These are phyloP conservation scores for Peromyscus polionotus DNA, from an alignment of 2,113 vertebrate genomes.

Conservation along the genomic window DNA sequence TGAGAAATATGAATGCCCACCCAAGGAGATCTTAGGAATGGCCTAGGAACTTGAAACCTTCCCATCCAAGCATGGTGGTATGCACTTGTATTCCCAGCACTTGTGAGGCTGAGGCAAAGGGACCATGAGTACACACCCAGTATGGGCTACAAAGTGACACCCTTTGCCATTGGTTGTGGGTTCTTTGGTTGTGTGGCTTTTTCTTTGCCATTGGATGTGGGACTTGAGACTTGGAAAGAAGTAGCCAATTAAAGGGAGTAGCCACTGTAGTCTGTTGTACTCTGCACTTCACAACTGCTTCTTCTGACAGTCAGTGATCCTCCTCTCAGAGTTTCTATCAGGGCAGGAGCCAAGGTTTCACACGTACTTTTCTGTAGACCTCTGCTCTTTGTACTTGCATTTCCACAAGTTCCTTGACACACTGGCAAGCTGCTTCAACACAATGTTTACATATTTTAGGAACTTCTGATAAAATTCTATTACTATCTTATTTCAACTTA, in stretches of 20 bases:
- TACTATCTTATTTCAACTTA: neutral
- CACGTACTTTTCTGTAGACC: neutral
- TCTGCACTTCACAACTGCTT: neutral
- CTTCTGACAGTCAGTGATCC: neutral
- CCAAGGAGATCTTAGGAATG: neutral
- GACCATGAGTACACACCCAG: neutral
- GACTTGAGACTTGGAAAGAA: neutral
- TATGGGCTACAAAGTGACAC: neutral
- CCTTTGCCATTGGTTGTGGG: neutral
- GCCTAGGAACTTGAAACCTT: neutral
- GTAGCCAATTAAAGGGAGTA: neutral
- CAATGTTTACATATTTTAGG: neutral
- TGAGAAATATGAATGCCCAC: neutral
- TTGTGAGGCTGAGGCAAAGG: neutral
- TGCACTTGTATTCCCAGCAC: neutral
- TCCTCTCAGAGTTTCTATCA: neutral
- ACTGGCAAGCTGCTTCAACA: neutral
- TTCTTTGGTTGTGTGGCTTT: neutral
- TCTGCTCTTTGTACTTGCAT: neutral
- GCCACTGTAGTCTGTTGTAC: neutral
- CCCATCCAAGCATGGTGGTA: too few relatives aligned
- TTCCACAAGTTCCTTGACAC: conserved; percentile 2
- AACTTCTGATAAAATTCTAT: neutral
- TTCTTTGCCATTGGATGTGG: neutral
- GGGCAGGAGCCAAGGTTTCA: neutral